Base-by-base conservation (phyloP, 2,888 invertebrate genomes). In the Agapostemon virescens region DNA sequence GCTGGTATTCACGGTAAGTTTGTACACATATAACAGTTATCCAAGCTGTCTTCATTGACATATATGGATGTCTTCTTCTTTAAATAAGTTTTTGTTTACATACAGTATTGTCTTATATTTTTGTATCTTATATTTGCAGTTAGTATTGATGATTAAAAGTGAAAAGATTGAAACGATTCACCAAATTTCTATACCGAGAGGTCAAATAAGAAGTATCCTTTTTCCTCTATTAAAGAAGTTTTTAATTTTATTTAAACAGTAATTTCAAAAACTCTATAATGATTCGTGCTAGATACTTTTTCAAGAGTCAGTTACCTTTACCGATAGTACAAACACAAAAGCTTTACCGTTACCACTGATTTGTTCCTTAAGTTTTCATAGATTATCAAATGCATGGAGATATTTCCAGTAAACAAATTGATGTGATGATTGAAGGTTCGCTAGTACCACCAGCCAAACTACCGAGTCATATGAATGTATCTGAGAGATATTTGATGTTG, bases 71-170 rank as follows among this genome's bases (percentile, higher is more conserved):
- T n/a, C n/a, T n/a, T n/a, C n/a, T n/a, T n/a, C n/a, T n/a, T n/a
- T n/a, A n/a, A n/a, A n/a, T n/a, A n/a, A n/a, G n/a, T n/a, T n/a
- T n/a, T n/a, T n/a, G n/a, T n/a, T n/a, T n/a, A n/a, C n/a, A n/a
- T n/a, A 26, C n/a, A 36, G 20, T 26, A 20, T 26, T 5, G 7
- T 15, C 26, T 13, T 58, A 40, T n/a, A n/a, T 23, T 17, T 23
- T 6, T n/a, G 13, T 36, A 40, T 49, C 70, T 73, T 5, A 33
- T 7, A 20, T 11, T 85, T 81, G 6, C 85, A 93, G 93, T 52
- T 94, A 6, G 94, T 95, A 13, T 94, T 97, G 83, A 95, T 96
- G 93, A 93, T 95, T 88, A 96, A 95, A 89, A 95, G 94, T 82
- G 96, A 96, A 87, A 95, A 94, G 88, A 94, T 95, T 49, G 93